Percentiles rank a stretch among this genome's conserved stretches.
phyloP scores from a whole-genome alignment of 2,888 invertebrate species.

The Apocheima hispidaria region DNA sequence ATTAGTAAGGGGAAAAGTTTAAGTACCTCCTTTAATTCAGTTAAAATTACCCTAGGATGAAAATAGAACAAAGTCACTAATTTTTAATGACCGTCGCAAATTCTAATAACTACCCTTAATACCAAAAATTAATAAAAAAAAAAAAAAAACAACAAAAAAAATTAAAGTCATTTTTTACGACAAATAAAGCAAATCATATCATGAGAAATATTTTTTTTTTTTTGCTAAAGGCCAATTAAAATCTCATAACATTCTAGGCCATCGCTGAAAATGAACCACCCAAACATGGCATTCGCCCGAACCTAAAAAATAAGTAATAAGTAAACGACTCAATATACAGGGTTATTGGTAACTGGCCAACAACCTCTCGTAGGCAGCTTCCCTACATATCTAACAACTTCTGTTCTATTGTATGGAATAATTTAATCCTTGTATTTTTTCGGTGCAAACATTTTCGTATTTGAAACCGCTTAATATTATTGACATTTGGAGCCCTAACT shows the following conservation, averaged over 20 bases:
- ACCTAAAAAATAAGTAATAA: background rate
- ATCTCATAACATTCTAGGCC: background rate
- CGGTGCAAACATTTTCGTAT: no score
- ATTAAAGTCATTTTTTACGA: no score
- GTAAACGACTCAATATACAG: constrained; percentile 2
- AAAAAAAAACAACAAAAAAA: no score
- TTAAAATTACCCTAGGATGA: constrained; percentile 11
- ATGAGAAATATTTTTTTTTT: background rate
- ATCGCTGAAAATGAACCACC: background rate
- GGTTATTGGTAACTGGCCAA: no score
- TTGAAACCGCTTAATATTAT: no score
- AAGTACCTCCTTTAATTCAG: background rate
- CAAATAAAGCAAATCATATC: no score
- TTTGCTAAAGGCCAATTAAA: constrained; percentile 23
- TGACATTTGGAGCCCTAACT: no score
- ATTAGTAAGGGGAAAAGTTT: constrained; percentile 10
- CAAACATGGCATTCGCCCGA: background rate
- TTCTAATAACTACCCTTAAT: background rate
- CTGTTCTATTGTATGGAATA: no score
- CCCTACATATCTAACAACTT: no score
- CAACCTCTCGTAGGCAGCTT: no score
- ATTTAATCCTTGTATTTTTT: no score
- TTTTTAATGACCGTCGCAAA: background rate
- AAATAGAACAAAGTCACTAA: constrained; percentile 1
- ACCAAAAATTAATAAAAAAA: no score